A percentile compares a stretch with the other conserved stretches of the same genome.
These are phyloP conservation scores for Osmoderma eremita DNA, from an alignment of 2,888 invertebrate genomes.

Conservation along the genomic window DNA sequence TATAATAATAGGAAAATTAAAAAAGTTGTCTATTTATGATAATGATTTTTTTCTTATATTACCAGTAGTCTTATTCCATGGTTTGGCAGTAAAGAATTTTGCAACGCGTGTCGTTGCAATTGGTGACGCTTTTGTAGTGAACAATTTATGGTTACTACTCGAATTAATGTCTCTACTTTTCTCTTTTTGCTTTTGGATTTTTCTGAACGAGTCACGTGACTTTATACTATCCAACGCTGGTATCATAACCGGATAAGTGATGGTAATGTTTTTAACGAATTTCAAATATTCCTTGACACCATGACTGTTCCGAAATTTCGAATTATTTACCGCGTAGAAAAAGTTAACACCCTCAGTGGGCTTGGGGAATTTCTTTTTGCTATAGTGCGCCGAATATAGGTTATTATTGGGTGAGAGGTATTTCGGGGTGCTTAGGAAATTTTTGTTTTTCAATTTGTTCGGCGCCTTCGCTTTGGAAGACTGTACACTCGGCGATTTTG, in stretches of 20 bases:
- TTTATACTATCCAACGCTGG: slow-evolving; percentile 62
- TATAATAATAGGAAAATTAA: no score
- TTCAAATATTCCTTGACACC: slow-evolving; percentile 58
- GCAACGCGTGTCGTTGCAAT: slow-evolving; percentile 44
- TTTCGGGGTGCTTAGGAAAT: slow-evolving; percentile 46
- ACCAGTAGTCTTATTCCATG: slow-evolving; percentile 49
- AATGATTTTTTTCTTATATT: slow-evolving; percentile 38
- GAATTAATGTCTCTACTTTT: slow-evolving; percentile 63
- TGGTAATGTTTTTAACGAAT: slow-evolving; percentile 62
- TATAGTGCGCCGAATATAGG: slow-evolving; percentile 28
- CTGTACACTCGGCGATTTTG: slow-evolving; percentile 37
- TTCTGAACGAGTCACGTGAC: slow-evolving; percentile 57
- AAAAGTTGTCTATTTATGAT: no score
- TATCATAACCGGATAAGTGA: slow-evolving; percentile 77
- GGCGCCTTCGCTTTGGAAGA: slow-evolving; percentile 52
- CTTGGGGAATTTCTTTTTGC: slow-evolving; percentile 45
- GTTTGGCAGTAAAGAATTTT: slow-evolving; percentile 41
- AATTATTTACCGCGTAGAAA: slow-evolving; percentile 58
- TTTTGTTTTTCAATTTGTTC: slow-evolving; percentile 52
- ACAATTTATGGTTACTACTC: slow-evolving; percentile 60
- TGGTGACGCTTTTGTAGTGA: slow-evolving; percentile 53
- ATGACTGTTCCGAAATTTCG: slow-evolving; percentile 57
- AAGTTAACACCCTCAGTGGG: slow-evolving; percentile 46
- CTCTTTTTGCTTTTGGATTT: slow-evolving; percentile 62
- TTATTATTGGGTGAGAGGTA: slow-evolving; percentile 38